phyloP scores from a whole-genome alignment of 2,113 vertebrate species.

The Labeo rohita region DNA sequence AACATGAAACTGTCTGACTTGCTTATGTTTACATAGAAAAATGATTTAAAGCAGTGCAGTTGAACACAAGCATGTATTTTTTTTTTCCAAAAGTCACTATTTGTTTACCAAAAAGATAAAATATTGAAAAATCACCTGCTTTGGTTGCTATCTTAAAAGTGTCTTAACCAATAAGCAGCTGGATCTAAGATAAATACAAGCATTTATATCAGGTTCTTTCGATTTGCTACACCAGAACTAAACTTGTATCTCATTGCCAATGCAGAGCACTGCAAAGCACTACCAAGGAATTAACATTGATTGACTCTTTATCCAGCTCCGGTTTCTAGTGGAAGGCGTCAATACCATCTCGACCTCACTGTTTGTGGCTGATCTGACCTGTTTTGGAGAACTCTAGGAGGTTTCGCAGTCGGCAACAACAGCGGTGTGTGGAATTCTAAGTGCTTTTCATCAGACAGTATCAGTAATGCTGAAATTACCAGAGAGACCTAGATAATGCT shows the following conservation, averaged over 20 bases:
- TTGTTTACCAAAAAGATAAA: no score
- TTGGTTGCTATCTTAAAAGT: not conserved
- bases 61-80: no score
- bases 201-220: not conserved
- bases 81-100: no score
- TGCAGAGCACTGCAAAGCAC: not conserved
- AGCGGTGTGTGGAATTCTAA: constrained; percentile 41
- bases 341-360: constrained; percentile 7
- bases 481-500: constrained; percentile 13
- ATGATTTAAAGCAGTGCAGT: no score
- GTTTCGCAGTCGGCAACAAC: constrained; percentile 37
- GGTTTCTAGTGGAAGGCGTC: constrained; percentile 23
- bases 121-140: not conserved
- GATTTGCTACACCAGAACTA: not conserved
- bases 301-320: constrained; percentile 29
- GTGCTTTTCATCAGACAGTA: constrained; percentile 18
- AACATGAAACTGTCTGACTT: no score
- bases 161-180: not conserved
- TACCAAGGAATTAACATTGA: constrained; percentile 43
- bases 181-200: constrained; percentile 2
- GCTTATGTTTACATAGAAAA: no score
- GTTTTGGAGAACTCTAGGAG: constrained; percentile 38
- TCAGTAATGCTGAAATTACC: constrained; percentile 44
- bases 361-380: constrained; percentile 51
- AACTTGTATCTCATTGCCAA: not conserved